Evolutionary conservation across 2,888 invertebrate species (phyloP).

Genomic region (Parnassius mnemosyne): DNA sequence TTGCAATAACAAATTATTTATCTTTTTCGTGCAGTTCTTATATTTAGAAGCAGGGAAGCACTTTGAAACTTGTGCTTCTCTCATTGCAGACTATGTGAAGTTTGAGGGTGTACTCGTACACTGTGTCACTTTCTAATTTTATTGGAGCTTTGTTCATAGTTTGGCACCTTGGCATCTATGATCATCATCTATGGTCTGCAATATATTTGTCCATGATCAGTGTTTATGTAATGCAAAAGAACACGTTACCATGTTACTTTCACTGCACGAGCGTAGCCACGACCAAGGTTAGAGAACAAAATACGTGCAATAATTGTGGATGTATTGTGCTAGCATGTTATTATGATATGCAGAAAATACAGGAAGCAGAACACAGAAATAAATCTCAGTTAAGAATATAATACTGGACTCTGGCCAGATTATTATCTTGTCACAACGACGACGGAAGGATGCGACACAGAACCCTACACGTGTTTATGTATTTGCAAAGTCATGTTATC

Average conservation of each 20-base stretch:
- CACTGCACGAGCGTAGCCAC: neutral
- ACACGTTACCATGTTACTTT: neutral
- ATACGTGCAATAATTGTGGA: neutral
- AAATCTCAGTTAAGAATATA: neutral
- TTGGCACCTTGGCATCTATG: no score
- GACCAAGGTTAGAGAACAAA: neutral
- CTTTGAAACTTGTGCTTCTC: no score
- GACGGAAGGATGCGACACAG: slow-evolving; percentile 8
- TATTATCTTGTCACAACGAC: slow-evolving; percentile 18
- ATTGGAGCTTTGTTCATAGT: no score
- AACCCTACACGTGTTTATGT: slow-evolving; percentile 23
- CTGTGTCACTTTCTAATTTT: no score
- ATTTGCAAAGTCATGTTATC: slow-evolving; percentile 21
- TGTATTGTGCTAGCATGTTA: no score
- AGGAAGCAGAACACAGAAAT: neutral
- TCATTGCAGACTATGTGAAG: no score
- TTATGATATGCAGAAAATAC: no score
- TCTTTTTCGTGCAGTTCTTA: no score
- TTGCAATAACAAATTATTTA: no score
- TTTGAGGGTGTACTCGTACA: no score
- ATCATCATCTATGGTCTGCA: no score
- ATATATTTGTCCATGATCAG: neutral
- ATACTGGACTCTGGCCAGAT: slow-evolving; percentile 19
- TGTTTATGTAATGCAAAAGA: neutral
- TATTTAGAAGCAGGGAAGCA: no score